Conservation (phyloP, 2,888 invertebrate species). For the Atrina japonica region DNA sequence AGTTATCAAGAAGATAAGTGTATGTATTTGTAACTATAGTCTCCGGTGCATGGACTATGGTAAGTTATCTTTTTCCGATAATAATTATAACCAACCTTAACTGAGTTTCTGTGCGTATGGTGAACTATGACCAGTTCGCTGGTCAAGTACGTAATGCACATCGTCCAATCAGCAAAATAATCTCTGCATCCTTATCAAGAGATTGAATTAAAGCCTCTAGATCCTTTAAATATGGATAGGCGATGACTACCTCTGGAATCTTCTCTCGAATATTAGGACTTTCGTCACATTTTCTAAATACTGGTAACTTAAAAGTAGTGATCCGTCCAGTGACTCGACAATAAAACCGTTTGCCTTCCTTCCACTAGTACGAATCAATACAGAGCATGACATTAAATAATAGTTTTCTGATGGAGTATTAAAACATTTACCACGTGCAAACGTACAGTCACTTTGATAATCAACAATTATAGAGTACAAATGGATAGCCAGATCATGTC, state of each 20-base stretch:
- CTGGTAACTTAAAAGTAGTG: conserved; percentile 24
- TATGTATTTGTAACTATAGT: no score
- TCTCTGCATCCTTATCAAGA: conserved; percentile 23
- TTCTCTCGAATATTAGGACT: conserved; percentile 43
- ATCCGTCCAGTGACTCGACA: conserved; percentile 37
- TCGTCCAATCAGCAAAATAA: conserved; percentile 38
- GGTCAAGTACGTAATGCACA: conserved; percentile 33
- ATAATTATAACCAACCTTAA: no score
- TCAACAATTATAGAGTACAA: conserved; percentile 49
- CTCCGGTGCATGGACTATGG: no score
- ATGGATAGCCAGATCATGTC: conserved; percentile 18
- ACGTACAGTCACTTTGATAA: conserved; percentile 51
- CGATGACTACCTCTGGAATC: no score
- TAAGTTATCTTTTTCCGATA: no score
- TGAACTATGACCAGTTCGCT: conserved; percentile 27
- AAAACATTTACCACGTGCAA: conserved; percentile 39
- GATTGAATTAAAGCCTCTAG: conserved; percentile 33
- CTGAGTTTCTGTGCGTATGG: conserved; percentile 38
- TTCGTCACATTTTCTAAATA: conserved; percentile 43
- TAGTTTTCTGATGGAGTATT: conserved; percentile 16
- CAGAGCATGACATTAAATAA: conserved; percentile 9
- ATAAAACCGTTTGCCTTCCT: conserved; percentile 32
- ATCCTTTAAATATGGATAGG: conserved; percentile 38
- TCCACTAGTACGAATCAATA: conserved; percentile 24
- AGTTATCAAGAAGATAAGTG: no score